Conservation (phyloP, 2,797 vertebrate genomes). For the Enteromius treurensis region DNA sequence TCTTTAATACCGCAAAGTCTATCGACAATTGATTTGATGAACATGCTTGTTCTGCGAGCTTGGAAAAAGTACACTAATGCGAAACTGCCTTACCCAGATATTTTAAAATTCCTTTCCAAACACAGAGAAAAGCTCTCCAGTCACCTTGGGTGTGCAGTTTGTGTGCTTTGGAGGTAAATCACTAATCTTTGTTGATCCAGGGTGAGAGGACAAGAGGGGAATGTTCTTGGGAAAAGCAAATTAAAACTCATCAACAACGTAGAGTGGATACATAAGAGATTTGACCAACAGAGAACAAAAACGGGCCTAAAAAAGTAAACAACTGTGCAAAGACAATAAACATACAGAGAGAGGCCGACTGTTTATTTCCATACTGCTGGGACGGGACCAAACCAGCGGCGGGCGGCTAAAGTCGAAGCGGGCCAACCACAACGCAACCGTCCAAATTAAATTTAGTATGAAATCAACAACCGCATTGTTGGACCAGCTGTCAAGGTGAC, state of each 20-base stretch:
- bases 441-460: constrained; percentile 71
- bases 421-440: constrained; percentile 59
- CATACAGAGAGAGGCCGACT: not conserved
- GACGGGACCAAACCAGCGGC: not conserved
- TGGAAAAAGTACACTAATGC: constrained; percentile 60
- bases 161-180: constrained; percentile 63
- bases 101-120: constrained; percentile 18
- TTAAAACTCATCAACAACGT: constrained; percentile 56
- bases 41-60: constrained; percentile 64
- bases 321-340: constrained; percentile 38
- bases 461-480: constrained; percentile 67
- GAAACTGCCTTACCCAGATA: constrained; percentile 47
- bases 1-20: not conserved
- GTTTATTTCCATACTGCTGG: constrained; percentile 43
- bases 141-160: constrained; percentile 58
- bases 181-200: constrained; percentile 62
- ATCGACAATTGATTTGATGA: not conserved
- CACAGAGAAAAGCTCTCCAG: constrained; percentile 63
- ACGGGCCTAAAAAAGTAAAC: constrained; percentile 15
- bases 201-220: constrained; percentile 56
- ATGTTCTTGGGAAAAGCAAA: constrained; percentile 52
- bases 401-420: not conserved
- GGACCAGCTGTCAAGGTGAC: constrained; percentile 78
- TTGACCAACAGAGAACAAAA: constrained; percentile 42
- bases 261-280: constrained; percentile 46